Conservation (phyloP, 2,113 vertebrate genomes). For the Lucifuga dentata region DNA sequence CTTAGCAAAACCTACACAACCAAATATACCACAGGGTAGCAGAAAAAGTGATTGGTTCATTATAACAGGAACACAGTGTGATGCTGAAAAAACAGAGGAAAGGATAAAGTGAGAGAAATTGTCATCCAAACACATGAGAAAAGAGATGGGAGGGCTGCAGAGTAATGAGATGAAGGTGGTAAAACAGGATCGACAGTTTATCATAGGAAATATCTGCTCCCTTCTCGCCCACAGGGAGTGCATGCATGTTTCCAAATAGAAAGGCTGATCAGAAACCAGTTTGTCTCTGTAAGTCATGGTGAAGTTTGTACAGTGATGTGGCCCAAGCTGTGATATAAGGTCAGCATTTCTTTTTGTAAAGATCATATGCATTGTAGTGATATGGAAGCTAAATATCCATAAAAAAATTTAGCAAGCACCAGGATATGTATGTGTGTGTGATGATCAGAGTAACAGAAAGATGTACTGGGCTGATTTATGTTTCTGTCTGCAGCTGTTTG, state of each 20-base stretch:
- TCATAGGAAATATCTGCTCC: conserved; percentile 40
- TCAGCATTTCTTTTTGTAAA: conserved; percentile 44
- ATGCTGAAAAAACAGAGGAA: conserved; percentile 15
- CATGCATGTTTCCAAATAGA: conserved; percentile 39
- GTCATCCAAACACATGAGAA: conserved; percentile 28
- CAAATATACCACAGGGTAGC: conserved; percentile 18
- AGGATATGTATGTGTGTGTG: background rate
- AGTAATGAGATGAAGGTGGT: conserved; percentile 29
- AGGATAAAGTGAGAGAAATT: conserved; percentile 17
- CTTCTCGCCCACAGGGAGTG: conserved; percentile 18
- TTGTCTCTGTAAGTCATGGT: conserved; percentile 52
- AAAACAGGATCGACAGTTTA: conserved; percentile 23
- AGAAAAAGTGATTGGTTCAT: conserved; percentile 9
- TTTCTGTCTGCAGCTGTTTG: conserved; percentile 42
- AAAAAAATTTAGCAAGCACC: background rate
- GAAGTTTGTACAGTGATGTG: conserved; percentile 54
- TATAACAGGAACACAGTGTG: background rate
- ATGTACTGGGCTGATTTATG: conserved; percentile 1
- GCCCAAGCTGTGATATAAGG: conserved; percentile 36
- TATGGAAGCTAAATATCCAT: conserved; percentile 8
- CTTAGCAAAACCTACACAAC: conserved; percentile 23
- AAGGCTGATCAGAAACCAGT: conserved; percentile 56
- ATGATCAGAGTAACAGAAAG: background rate
- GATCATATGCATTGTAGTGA: conserved; percentile 31
- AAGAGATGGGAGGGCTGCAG: conserved; percentile 27